A percentile compares a stretch with the other conserved stretches of the same genome.
phyloP scores from a whole-genome alignment of 2,797 vertebrate genomes.

The Anisognathus igniventris region DNA sequence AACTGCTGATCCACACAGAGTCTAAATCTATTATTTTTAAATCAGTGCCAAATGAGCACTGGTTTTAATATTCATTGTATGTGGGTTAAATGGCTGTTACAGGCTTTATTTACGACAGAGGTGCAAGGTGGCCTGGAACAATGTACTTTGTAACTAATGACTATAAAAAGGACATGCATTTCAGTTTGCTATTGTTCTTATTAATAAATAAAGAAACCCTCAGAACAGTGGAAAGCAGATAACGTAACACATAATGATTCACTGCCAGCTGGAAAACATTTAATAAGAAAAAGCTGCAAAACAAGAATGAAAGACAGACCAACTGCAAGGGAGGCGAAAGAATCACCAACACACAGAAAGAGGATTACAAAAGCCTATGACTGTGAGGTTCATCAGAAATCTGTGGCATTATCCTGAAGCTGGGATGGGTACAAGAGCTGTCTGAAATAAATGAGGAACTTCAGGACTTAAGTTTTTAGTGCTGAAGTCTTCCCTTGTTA shows the following conservation, averaged over 20 bases:
- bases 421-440: not conserved
- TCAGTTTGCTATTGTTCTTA: not conserved
- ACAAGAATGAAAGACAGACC: not conserved
- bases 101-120: constrained; percentile 3
- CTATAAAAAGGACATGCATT: not conserved
- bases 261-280: not conserved
- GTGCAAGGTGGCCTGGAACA: not conserved
- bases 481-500: not conserved
- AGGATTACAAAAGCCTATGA: not conserved
- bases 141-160: not conserved
- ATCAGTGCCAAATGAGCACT: not conserved
- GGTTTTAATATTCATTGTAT: not conserved
- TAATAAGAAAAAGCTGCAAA: not conserved
- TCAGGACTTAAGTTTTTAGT: not conserved
- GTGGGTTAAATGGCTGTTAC: not conserved
- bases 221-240: not conserved
- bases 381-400: not conserved
- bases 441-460: not conserved
- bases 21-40: constrained; percentile 57
- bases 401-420: not conserved
- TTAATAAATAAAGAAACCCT: constrained; percentile 25
- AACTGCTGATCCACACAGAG: constrained; percentile 20
- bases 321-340: not conserved
- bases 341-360: not conserved
- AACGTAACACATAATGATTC: not conserved